Evolutionary conservation across 2,113 vertebrate species (phyloP).

Genomic region (Pygoscelis antarcticus): DNA sequence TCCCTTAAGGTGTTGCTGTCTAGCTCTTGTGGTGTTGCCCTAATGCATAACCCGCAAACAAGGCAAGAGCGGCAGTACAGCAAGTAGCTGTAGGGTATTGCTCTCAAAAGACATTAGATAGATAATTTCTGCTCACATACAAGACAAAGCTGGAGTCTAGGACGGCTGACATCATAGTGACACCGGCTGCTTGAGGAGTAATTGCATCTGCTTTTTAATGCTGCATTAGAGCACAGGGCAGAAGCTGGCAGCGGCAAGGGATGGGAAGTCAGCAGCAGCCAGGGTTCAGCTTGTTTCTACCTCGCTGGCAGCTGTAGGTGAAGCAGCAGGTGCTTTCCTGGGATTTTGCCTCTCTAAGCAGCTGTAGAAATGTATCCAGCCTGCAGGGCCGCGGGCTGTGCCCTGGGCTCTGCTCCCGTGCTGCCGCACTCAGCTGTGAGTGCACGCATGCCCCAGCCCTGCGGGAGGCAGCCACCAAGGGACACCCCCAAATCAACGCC

Average conservation of each 20-base stretch:
- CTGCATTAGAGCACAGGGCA: not conserved
- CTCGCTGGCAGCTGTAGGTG: constrained; percentile 28
- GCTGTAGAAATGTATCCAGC: not conserved
- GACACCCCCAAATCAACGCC: not conserved
- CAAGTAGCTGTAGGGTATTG: not conserved
- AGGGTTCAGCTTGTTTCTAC: not conserved
- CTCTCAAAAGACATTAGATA: not conserved
- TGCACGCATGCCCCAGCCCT: not conserved
- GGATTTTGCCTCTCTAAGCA: not conserved
- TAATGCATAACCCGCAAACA: not conserved
- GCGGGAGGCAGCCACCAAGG: not conserved
- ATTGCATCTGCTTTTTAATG: not conserved
- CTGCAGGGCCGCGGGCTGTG: accelerated
- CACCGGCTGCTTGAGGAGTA: not conserved
- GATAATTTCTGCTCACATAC: not conserved
- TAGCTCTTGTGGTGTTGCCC: not conserved
- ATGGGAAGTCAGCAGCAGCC: not conserved
- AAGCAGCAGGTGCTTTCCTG: constrained; percentile 33
- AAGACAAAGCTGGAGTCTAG: not conserved
- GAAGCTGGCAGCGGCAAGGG: accelerated
- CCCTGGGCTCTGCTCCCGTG: not conserved
- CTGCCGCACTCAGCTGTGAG: accelerated
- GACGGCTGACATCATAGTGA: accelerated
- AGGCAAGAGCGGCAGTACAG: accelerated
- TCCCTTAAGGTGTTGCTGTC: not conserved